phyloP scores from a whole-genome alignment of 1,140 invertebrate species.

The Dendroctonus valens region DNA sequence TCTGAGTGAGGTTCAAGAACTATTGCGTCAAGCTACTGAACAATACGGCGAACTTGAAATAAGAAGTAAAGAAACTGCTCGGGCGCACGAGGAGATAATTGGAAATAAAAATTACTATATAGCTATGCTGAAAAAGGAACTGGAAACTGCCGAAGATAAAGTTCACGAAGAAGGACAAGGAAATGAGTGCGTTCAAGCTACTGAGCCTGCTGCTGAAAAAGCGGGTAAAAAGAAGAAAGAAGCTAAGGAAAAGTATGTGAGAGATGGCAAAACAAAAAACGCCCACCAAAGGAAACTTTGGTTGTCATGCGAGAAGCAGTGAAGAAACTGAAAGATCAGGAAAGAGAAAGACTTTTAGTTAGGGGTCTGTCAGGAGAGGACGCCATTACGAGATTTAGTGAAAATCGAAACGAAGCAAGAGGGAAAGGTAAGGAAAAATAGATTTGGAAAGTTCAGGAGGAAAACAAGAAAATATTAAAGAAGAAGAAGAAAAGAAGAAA shows the following conservation, averaged over 20 bases:
- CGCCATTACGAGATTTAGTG: too few relatives aligned
- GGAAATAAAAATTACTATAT: too few relatives aligned
- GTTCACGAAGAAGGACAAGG: slow-evolving; percentile 33
- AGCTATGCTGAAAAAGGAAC: too few relatives aligned
- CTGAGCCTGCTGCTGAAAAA: slow-evolving; percentile 44
- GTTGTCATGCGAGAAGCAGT: slow-evolving; percentile 87
- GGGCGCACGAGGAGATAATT: too few relatives aligned
- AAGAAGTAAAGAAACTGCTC: slow-evolving; percentile 53
- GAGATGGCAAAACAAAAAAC: slow-evolving; percentile 55
- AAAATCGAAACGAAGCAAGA: too few relatives aligned
- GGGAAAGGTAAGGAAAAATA: too few relatives aligned
- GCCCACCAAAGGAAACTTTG: slow-evolving; percentile 77
- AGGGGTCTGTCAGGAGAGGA: too few relatives aligned
- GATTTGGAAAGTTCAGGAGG: too few relatives aligned
- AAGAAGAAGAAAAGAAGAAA: too few relatives aligned
- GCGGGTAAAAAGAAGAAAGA: slow-evolving; percentile 49
- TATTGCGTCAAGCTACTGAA: slow-evolving; percentile 73
- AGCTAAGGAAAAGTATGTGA: slow-evolving; percentile 48
- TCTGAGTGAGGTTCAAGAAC: slow-evolving; percentile 74
- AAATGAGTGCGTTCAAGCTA: slow-evolving; percentile 48
- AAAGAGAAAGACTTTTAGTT: slow-evolving; percentile 57
- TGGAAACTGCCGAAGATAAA: slow-evolving; percentile 43
- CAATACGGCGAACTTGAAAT: slow-evolving; percentile 79
- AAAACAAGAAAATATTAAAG: too few relatives aligned
- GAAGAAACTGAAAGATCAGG: slow-evolving; percentile 87